Evolutionary conservation across 2,888 invertebrate genomes (phyloP).

Genomic region (Campopleginae sp.): DNA sequence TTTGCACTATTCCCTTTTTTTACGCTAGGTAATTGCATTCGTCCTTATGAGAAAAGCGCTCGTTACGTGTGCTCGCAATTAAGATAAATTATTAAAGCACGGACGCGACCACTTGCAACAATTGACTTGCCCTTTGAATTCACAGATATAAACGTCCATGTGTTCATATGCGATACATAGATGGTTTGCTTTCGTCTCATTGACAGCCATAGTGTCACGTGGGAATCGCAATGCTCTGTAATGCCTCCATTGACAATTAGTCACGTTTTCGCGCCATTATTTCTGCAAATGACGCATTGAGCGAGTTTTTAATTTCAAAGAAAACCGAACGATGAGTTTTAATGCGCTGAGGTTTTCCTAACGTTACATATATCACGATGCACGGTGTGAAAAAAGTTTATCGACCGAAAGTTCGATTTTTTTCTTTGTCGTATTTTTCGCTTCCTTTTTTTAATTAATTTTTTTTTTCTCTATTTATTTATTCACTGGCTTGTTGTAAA

Average conservation of each 20-base stretch:
- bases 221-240: conserved; percentile 50
- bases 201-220: conserved; percentile 31
- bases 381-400: background rate
- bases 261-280: conserved; percentile 63
- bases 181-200: conserved; percentile 26
- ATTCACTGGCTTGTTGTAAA: background rate
- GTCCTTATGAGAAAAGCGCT: conserved; percentile 24
- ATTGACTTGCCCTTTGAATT: conserved; percentile 57
- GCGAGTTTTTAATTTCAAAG: conserved; percentile 50
- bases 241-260: conserved; percentile 60
- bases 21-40: background rate
- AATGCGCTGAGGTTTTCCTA: background rate
- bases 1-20: conserved; percentile 39
- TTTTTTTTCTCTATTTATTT: background rate
- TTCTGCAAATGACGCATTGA: conserved; percentile 25
- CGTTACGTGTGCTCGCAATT: conserved; percentile 45
- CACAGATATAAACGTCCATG: conserved; percentile 3
- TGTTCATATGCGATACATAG: background rate
- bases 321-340: conserved; percentile 46
- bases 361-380: background rate
- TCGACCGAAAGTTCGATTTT: background rate
- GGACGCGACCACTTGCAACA: conserved; percentile 60
- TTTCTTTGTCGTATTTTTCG: background rate
- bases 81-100: conserved; percentile 59
- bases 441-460: background rate